Percentiles rank a stretch among this genome's conserved stretches.
Evolutionary conservation across 1,140 invertebrate species (phyloP).

Genomic region (Zaprionus ornatus): DNA sequence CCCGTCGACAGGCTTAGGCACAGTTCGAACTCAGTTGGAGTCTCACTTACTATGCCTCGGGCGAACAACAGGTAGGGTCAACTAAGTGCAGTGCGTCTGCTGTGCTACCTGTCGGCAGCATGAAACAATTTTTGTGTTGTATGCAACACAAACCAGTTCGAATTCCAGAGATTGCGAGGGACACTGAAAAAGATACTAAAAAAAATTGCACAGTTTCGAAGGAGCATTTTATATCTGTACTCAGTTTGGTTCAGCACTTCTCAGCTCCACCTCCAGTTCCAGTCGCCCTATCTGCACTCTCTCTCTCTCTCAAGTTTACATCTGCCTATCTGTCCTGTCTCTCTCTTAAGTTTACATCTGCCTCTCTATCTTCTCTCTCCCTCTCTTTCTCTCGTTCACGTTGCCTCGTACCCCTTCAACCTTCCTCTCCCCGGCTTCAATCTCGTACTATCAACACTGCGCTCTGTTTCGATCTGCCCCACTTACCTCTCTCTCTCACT

Average conservation of each 20-base stretch:
- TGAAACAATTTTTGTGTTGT: conserved; percentile 11
- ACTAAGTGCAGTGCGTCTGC: not conserved
- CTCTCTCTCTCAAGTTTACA: too few relatives aligned
- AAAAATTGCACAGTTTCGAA: not conserved
- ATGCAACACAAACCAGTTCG: conserved; percentile 22
- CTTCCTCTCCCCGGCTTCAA: not conserved
- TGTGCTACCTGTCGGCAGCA: conserved; percentile 20
- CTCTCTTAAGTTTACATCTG: too few relatives aligned
- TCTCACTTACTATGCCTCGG: not conserved
- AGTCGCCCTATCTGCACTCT: too few relatives aligned
- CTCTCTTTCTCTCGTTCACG: too few relatives aligned
- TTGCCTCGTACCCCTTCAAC: too few relatives aligned
- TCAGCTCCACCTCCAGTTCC: too few relatives aligned
- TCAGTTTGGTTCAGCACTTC: not conserved
- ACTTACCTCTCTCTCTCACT: not conserved
- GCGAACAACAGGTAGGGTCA: conserved; percentile 5
- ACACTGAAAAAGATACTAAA: not conserved
- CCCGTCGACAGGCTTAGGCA: conserved; percentile 5
- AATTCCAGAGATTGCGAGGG: conserved; percentile 18
- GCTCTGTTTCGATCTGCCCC: too few relatives aligned
- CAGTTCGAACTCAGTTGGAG: not conserved
- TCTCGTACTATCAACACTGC: not conserved
- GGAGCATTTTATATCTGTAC: not conserved
- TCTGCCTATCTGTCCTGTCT: too few relatives aligned
- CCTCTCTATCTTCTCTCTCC: too few relatives aligned